Evolutionary conservation across 2,888 invertebrate species (phyloP), one percentile per base, ranked within the genome.

Genomic region (Caenorhabditis sp.): DNA sequence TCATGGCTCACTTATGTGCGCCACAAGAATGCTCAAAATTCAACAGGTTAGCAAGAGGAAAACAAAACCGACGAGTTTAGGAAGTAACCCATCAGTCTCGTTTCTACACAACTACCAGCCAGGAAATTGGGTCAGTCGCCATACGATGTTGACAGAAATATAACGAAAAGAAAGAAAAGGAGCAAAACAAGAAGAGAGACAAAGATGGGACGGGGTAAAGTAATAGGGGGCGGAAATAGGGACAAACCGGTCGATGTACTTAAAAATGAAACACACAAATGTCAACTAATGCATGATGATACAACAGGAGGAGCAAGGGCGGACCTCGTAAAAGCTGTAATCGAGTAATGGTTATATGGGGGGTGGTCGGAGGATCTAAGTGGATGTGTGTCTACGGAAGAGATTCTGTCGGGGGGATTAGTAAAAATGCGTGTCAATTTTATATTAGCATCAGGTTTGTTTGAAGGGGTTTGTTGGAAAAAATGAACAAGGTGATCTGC

Each of bases 211-310:
- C 47, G 41, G 64, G 28, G 51, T 38, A 26, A 22, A 16, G 26
- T 6, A 38, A 41, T 2, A 47, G n/a, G 44, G 58, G 74, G 16
- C 28, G n/a, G 31, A 31, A 38, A n/a, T 1, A 44, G n/a, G 44
- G 58, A 80, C 58, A 82, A 76, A 82, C 82, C 82, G 76, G 82
- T 82, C 68, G 72, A 56, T 66, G 75, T 72, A 72, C 72, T 74
- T 80, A 59, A 76, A 68, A 54, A 68, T 68, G 19, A 24, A 54
- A 76, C 70, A 82, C 75, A 82, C 75, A 82, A 70, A 75, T 77
- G 70, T 68, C 68, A 77, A 70, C 70, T 79, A 79, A 79, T 81
- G 81, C 76, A 66, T 28, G 28, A n/a, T 64, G 49, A 51, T 70
- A 72, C 58, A 64, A 75, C 63, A 41, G 6, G 49, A 66, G 49